Evolutionary conservation across 2,888 invertebrate species (phyloP).

Genomic region (Podotricha telesiphe): DNA sequence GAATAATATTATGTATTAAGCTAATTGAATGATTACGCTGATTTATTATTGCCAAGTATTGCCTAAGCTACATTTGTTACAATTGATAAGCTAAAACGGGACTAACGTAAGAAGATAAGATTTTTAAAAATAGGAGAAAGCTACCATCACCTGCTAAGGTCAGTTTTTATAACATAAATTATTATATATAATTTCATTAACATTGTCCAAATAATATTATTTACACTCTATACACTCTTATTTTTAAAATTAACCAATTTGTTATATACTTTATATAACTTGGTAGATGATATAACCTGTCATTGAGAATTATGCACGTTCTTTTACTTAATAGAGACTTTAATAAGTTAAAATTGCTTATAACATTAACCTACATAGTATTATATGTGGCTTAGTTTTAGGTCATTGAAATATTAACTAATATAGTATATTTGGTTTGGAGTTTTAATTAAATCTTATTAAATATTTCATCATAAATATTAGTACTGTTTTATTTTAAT

Average conservation of each 20-base stretch:
- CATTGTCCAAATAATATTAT: neutral
- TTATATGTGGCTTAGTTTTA: too few relatives aligned
- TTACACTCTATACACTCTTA: neutral
- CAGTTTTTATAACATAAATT: neutral
- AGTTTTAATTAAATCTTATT: too few relatives aligned
- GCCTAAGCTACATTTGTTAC: neutral
- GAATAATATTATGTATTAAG: neutral
- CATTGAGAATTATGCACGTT: slow-evolving; percentile 21
- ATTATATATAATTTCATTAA: neutral
- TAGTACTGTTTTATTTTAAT: too few relatives aligned
- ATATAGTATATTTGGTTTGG: too few relatives aligned
- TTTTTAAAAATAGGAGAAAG: neutral
- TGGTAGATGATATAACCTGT: slow-evolving; percentile 30
- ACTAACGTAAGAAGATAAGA: neutral
- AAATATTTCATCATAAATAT: neutral
- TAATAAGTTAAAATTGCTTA: neutral
- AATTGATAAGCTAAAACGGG: neutral
- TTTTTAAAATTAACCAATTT: neutral
- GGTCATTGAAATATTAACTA: too few relatives aligned
- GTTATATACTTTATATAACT: neutral
- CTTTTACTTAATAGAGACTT: slow-evolving; percentile 31
- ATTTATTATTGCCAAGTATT: neutral
- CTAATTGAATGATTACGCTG: neutral
- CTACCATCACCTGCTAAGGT: neutral
- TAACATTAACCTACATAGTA: neutral